Evolutionary conservation across 2,113 vertebrate genomes (phyloP), one percentile per base, ranked within the genome.

Genomic region (Leptocoma aspasia): DNA sequence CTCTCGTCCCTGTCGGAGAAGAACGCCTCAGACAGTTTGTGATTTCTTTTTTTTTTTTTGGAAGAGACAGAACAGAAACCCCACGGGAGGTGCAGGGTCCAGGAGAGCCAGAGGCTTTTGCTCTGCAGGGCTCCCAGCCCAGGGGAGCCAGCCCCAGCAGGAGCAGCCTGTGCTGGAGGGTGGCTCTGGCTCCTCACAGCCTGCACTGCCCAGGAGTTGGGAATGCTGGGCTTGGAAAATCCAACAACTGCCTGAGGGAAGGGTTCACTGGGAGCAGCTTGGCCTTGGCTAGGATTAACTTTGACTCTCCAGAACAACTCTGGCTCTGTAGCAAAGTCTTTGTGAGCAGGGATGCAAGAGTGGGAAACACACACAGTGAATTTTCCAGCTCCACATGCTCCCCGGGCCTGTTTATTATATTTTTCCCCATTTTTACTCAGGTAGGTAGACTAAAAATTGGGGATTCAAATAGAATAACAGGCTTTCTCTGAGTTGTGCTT

Each of bases 1-100:
- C 96, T 98, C 96, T 99, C 99, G 35, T 99, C 99, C 98, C 98
- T 98, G 98, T 99, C 99, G 64, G 99, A 99, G 95, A 98, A 98
- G 93, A 98, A 98, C 39, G 98, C 96, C 82, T 97, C 97, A 24
- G 98, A 98, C 97, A 98, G 97, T 92, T 97, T 98, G 95, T 99
- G 98, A 99, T 96, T 66, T 53, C 5, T 31, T 8, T 18, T 19
- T 3, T 13, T 70, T 82, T n/a, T n/a, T n/a, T n/a, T n/a, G 44
- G 41, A 72, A 77, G 13, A 63, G 90, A 88, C 82, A 72, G 26
- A 56, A 26, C 68, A 52, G 44, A 86, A 47, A 64, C 35, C 41
- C 81, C 78, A 18, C 6, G 1, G 57, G 68, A 93, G 11, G 42
- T 69, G 86, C 92, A 76, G 89, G 94, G 97, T 72, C 94, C 57